These are phyloP conservation scores for Drosophila bifasciata DNA, from an alignment of 1,140 invertebrate species.

Conservation along the genomic window DNA sequence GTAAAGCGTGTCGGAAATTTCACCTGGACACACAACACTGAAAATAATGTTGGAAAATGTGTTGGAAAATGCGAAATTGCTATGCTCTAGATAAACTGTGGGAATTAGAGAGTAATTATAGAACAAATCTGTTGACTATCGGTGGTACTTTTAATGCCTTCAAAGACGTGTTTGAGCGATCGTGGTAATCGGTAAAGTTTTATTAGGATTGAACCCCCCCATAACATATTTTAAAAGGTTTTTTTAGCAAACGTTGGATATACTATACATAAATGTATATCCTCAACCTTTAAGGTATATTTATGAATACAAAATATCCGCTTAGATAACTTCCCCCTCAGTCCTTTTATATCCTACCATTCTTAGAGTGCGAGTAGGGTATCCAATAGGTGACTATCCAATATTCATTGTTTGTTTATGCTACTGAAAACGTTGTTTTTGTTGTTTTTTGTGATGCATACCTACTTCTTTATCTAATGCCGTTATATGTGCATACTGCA, in stretches of 20 bases:
- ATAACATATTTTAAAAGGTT: no score
- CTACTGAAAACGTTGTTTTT: slow-evolving; percentile 14
- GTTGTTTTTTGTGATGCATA: slow-evolving; percentile 61
- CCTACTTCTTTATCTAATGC: slow-evolving; percentile 83
- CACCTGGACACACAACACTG: slow-evolving; percentile 47
- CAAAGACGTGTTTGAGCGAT: no score
- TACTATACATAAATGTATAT: no score
- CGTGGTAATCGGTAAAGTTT: no score
- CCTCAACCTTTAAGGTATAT: no score
- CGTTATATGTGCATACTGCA: slow-evolving; percentile 75
- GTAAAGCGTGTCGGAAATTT: slow-evolving; percentile 75
- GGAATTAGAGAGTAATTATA: no score
- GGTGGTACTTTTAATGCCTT: no score
- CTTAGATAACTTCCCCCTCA: no score
- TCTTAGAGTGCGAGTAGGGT: neutral
- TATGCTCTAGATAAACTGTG: slow-evolving; percentile 12
- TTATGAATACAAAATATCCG: no score
- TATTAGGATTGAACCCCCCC: no score
- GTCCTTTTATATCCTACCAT: no score
- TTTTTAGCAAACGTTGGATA: no score
- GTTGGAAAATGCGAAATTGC: slow-evolving; percentile 17
- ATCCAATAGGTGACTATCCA: neutral
- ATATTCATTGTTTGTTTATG: slow-evolving; percentile 12
- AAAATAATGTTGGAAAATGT: slow-evolving; percentile 1
- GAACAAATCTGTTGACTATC: neutral